Base-by-base conservation (phyloP, 1,140 invertebrate genomes). In the Hermetia illucens region DNA sequence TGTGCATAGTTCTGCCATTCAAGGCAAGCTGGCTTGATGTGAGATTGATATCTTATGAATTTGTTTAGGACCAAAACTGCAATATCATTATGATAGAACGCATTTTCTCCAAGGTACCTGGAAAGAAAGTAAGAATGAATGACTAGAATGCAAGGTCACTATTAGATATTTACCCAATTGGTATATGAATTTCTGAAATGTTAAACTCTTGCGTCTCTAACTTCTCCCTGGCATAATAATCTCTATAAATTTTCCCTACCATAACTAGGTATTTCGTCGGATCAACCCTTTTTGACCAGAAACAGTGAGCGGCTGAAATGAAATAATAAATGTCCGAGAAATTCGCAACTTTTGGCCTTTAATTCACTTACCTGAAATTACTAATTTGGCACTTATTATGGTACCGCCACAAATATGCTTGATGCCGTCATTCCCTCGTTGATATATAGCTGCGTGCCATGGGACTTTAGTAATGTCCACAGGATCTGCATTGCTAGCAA, bases 401-500 rank as follows among this genome's bases (percentile, higher is more conserved):
- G 64, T 55, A 1, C 65, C 65, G 0, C 59, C 63, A 41, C 67
- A 69, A 30, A 63, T 61, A 40, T 64, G 60, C 51, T 53, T 3
- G 44, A 37, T 8, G 20, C 47, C 3, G 21, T 25, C 21, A 24
- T 20, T 9, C 19, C 27, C 13, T 19, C 12, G 1, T 39, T 45
- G 35, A 50, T 68, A 72, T 17, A 72, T 58, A 1, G 63, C 68
- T 3, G 58, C 56, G 40, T 70, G 64, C 69, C 70, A 72, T 0
- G 68, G 69, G 36, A 70, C 58, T 12, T 33, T 5, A 5, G 29
- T 42, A 10, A 35, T 29, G 20, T 44, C 36, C 13, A 27, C 33
- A 10, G 8, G 10, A 17, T 9, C 13, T 4, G 36, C 43, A 18
- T 33, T 17, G 2, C 18, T 32, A n/a, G 38, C n/a, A 13, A 39